Evolutionary conservation across 1,140 invertebrate species (phyloP).

Genomic region (Apis dorsata): DNA sequence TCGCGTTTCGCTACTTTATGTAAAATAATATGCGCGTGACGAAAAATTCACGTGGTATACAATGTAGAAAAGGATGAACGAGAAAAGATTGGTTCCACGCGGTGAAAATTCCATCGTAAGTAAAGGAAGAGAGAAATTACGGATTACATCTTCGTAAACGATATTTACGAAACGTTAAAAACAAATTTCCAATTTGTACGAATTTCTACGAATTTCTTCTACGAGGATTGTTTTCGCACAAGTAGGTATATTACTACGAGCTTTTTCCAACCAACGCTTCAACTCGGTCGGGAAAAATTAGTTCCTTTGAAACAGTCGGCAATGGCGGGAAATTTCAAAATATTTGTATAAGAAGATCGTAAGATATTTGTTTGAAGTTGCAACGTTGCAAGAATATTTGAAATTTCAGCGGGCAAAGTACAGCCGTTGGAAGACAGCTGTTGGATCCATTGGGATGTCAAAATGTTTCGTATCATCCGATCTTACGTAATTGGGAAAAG

Average conservation of each 20-base stretch:
- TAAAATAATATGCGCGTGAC: not conserved
- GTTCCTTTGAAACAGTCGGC: not conserved
- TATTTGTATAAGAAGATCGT: not conserved
- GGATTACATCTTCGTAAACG: not conserved
- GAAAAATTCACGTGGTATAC: not conserved
- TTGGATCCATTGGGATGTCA: not conserved
- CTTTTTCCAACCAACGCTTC: no score
- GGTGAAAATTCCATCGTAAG: not conserved
- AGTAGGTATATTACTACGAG: no score
- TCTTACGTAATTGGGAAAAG: not conserved
- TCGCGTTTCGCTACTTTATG: not conserved
- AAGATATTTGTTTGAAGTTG: conserved; percentile 1
- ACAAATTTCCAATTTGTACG: not conserved
- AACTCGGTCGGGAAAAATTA: not conserved
- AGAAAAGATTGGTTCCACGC: no score
- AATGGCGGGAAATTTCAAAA: not conserved
- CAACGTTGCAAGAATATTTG: not conserved
- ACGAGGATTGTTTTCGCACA: not conserved
- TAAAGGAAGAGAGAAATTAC: not conserved
- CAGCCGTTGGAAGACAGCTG: not conserved
- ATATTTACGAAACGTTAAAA: not conserved
- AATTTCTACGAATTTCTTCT: not conserved
- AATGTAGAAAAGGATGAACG: not conserved
- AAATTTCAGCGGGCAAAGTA: not conserved
- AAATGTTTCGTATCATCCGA: not conserved